Evolutionary conservation across 2,797 vertebrate species (phyloP).

Genomic region (Pristis pectinata): DNA sequence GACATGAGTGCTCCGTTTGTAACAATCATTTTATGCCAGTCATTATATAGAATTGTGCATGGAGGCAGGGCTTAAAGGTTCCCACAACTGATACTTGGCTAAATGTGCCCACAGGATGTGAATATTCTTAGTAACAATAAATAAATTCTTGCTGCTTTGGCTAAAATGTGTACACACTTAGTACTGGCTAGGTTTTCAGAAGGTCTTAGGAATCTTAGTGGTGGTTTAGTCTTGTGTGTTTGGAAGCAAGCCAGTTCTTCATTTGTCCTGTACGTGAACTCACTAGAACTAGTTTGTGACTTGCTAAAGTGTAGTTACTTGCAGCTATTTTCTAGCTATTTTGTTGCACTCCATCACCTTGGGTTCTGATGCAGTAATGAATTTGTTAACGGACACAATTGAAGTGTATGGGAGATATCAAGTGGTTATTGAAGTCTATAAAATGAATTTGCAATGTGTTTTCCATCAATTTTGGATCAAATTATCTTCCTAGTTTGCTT

Average conservation of each 20-base stretch:
- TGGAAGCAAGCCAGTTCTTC: background rate
- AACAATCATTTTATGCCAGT: background rate
- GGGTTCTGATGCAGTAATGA: background rate
- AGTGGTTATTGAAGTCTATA: background rate
- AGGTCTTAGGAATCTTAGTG: background rate
- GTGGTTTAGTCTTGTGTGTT: background rate
- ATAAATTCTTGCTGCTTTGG: background rate
- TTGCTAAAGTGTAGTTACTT: background rate
- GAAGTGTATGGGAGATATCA: background rate
- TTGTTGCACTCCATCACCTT: background rate
- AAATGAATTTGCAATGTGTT: background rate
- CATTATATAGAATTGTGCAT: background rate
- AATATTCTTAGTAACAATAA: background rate
- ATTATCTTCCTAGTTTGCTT: background rate
- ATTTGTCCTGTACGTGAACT: background rate
- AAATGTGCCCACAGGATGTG: background rate
- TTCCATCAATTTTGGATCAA: background rate
- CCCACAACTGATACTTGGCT: background rate
- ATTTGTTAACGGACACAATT: background rate
- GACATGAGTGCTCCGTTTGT: background rate
- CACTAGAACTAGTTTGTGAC: background rate
- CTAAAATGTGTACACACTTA: background rate
- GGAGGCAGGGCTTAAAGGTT: background rate
- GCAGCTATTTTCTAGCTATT: background rate
- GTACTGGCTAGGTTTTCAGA: background rate